These are phyloP conservation scores for Acrobasis consociella DNA, from an alignment of 2,888 invertebrate genomes.

Conservation along the genomic window DNA sequence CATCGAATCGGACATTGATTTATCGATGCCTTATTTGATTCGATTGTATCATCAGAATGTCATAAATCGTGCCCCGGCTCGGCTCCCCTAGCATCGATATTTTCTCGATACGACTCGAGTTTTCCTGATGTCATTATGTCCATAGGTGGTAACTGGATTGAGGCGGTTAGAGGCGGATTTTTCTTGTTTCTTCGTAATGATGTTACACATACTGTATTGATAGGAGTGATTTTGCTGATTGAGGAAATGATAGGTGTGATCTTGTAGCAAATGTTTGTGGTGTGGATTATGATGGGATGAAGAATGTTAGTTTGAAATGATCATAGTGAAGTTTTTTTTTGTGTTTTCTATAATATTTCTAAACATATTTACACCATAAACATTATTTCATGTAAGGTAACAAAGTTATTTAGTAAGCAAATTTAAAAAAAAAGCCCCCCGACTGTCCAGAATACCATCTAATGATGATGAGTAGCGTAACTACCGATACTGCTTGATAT, in stretches of 20 bases:
- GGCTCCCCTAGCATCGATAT: constrained; percentile 52
- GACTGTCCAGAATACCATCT: no score
- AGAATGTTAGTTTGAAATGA: background rate
- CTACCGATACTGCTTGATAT: no score
- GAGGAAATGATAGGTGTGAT: constrained; percentile 6
- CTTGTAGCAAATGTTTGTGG: constrained; percentile 1
- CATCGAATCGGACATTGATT: constrained; percentile 74
- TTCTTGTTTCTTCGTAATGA: constrained; percentile 35
- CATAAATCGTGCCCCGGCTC: constrained; percentile 67
- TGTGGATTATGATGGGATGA: background rate
- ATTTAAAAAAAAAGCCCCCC: no score
- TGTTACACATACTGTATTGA: constrained; percentile 23
- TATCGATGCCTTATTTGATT: constrained; percentile 79
- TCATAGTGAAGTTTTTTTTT: background rate
- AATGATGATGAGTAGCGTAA: no score
- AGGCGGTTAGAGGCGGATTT: constrained; percentile 44
- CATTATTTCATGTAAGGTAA: no score
- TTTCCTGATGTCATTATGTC: constrained; percentile 76
- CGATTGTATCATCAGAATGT: constrained; percentile 81
- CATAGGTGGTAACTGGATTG: constrained; percentile 71
- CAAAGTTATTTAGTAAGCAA: no score
- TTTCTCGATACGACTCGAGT: constrained; percentile 56
- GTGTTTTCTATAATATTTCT: background rate
- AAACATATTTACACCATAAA: no score
- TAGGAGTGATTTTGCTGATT: constrained; percentile 16